Conservation (phyloP, 2,113 vertebrate species). For the Otis tarda region DNA sequence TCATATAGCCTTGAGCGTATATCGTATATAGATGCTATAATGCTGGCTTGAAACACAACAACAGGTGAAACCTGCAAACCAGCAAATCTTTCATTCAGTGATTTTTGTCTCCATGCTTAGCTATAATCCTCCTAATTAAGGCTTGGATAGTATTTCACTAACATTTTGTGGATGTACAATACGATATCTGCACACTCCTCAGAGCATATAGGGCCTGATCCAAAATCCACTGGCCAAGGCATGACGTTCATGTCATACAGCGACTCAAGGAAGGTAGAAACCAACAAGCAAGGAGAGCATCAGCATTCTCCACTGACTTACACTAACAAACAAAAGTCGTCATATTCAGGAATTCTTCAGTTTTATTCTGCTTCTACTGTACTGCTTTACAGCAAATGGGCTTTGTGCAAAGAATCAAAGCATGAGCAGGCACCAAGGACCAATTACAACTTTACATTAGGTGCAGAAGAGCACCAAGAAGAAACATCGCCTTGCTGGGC, state of each 20-base stretch:
- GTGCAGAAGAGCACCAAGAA: background rate
- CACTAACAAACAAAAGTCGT: background rate
- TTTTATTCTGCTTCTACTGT: background rate
- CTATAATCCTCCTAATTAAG: background rate
- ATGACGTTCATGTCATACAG: background rate
- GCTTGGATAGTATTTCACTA: background rate
- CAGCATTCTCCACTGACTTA: background rate
- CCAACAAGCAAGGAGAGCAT: background rate
- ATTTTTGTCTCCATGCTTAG: background rate
- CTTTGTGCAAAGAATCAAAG: background rate
- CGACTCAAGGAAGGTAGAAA: background rate
- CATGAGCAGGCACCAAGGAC: background rate
- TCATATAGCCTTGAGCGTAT: background rate
- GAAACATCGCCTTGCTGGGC: background rate
- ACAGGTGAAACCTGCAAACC: background rate
- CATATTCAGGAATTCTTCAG: background rate
- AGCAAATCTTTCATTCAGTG: background rate
- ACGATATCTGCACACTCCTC: background rate
- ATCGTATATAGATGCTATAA: rapidly evolving
- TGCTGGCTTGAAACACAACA: background rate
- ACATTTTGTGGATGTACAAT: background rate
- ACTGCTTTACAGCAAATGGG: background rate
- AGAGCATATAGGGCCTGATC: background rate
- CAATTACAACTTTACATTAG: background rate
- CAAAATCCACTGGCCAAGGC: background rate